phyloP scores from a whole-genome alignment of 1,140 invertebrate species.

The Brachionus koreanus region DNA sequence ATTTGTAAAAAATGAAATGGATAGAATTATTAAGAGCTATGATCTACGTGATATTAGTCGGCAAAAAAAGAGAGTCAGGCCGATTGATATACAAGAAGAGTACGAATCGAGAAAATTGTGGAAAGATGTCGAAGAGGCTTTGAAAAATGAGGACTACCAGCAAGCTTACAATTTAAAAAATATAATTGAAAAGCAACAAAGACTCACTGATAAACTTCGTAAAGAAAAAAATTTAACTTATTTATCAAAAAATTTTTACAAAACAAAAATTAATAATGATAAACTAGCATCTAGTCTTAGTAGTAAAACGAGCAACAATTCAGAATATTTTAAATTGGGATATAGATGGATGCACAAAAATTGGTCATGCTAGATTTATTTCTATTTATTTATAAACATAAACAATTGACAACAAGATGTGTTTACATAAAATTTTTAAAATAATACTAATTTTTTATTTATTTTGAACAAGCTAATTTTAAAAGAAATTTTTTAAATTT shows the following conservation, averaged over 20 bases:
- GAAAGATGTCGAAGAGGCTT: conserved; percentile 55
- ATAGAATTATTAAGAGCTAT: conserved; percentile 47
- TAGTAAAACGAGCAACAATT: neutral
- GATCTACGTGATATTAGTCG: conserved; percentile 50
- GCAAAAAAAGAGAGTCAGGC: conserved; percentile 51
- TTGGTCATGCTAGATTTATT: neutral
- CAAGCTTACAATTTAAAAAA: conserved; percentile 47
- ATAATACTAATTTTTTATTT: too few relatives aligned
- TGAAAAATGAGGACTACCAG: conserved; percentile 51
- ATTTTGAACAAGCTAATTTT: neutral
- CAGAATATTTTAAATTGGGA: neutral
- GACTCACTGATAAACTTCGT: neutral
- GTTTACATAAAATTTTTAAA: neutral
- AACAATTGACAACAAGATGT: neutral
- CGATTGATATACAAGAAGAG: conserved; percentile 51
- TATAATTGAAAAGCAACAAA: conserved; percentile 3
- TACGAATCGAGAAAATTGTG: conserved; percentile 55
- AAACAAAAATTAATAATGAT: neutral
- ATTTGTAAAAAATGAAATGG: conserved; percentile 54
- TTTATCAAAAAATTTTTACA: conserved; percentile 31
- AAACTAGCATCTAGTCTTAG: neutral
- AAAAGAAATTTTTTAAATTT: too few relatives aligned
- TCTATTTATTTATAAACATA: neutral
- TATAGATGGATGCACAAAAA: neutral
- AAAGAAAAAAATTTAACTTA: conserved; percentile 10